Percentiles rank a stretch among this genome's conserved stretches.
Conservation (phyloP, 2,888 invertebrate genomes). For the Hetaerina titia region DNA sequence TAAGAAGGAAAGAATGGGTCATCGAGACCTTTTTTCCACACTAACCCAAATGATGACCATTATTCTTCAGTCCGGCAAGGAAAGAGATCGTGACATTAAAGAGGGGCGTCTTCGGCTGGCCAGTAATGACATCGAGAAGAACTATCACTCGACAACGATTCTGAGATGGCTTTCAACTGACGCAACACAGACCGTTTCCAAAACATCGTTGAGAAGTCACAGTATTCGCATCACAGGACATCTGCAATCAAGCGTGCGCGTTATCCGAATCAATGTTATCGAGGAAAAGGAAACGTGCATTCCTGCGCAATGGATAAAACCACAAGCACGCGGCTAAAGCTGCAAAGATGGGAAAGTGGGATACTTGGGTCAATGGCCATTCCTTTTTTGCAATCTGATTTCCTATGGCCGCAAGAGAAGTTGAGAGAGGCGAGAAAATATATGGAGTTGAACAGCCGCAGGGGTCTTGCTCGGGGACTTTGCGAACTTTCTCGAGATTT, state of each 20-base stretch:
- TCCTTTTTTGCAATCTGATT: slow-evolving; percentile 32
- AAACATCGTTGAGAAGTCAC: neutral
- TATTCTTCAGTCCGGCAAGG: neutral
- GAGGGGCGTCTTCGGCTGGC: neutral
- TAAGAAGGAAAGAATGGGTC: neutral
- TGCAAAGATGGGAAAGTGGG: neutral
- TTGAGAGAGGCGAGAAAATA: neutral
- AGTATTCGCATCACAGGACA: neutral
- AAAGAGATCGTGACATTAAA: neutral
- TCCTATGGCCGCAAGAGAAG: neutral
- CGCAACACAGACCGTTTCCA: neutral
- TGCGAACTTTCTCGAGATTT: neutral
- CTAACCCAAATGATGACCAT: neutral
- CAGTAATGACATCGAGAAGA: too few relatives aligned
- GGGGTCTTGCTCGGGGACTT: neutral
- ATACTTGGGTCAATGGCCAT: slow-evolving; percentile 12
- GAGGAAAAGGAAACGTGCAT: neutral
- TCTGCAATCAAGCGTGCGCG: neutral
- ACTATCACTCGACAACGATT: neutral
- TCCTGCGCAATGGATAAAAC: neutral
- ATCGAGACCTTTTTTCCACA: neutral
- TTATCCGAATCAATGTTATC: neutral
- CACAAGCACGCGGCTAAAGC: neutral
- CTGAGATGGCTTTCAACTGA: neutral
- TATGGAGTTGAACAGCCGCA: slow-evolving; percentile 27